Percentiles rank a stretch among this genome's conserved stretches.
These are phyloP conservation scores for Eurois occulta DNA, from an alignment of 2,888 invertebrate genomes.

Conservation along the genomic window DNA sequence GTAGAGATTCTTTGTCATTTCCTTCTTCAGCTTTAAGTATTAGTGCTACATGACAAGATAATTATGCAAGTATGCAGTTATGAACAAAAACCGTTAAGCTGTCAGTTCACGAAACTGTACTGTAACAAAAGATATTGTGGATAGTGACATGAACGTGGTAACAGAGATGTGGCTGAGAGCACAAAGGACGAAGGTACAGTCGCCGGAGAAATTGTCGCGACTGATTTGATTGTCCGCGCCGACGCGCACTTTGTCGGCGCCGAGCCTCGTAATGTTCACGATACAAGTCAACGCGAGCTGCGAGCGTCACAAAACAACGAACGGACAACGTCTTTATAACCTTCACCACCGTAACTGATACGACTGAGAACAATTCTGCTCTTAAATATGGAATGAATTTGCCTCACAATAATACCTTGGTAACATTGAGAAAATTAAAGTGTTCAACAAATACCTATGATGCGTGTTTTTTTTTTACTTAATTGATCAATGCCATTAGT, in stretches of 20 bases:
- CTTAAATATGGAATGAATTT: constrained; percentile 29
- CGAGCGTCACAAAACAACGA: constrained; percentile 66
- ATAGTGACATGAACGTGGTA: constrained; percentile 60
- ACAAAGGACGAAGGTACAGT: constrained; percentile 74
- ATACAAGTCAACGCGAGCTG: constrained; percentile 58
- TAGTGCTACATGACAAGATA: constrained; percentile 42
- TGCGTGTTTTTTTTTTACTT: not conserved
- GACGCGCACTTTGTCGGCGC: constrained; percentile 84
- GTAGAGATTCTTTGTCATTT: constrained; percentile 27
- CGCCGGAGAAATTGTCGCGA: constrained; percentile 81
- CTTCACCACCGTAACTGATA: constrained; percentile 75
- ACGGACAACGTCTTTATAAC: constrained; percentile 74
- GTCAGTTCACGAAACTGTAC: constrained; percentile 48
- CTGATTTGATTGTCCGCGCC: constrained; percentile 84
- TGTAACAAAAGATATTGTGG: constrained; percentile 67
- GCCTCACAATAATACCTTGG: constrained; percentile 15
- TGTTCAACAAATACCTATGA: constrained; percentile 2
- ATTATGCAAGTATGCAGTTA: constrained; percentile 48
- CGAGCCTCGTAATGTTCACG: constrained; percentile 54
- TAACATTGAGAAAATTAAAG: constrained; percentile 3
- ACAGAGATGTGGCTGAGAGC: constrained; percentile 47
- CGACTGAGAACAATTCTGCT: constrained; percentile 61
- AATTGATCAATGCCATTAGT: constrained; percentile 33
- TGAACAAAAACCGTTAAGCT: constrained; percentile 58
- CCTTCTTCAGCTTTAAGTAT: constrained; percentile 29